Base-by-base conservation (phyloP, 35 echinoderm and acorn worm species). In the Stichopus chloronotus region DNA sequence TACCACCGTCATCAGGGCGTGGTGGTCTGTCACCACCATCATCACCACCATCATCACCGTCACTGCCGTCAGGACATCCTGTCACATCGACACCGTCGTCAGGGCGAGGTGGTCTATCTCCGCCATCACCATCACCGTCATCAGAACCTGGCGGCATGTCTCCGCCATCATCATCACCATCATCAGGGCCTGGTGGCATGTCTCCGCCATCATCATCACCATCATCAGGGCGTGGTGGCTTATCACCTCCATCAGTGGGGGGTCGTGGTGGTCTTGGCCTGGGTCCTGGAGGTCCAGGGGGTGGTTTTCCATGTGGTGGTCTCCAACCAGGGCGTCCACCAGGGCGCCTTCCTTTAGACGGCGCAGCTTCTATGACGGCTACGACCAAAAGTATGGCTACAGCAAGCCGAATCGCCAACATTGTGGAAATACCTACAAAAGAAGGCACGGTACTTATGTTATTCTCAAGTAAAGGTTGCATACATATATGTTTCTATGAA, bases 361-460 rank as follows among this genome's bases (percentile, higher is more conserved):
- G 55, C 19, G 55, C 55, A 13, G 84, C 84, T 24, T 87, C 84
- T 57, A 58, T 87, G 53, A 87, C 9, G 5, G 21, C 84, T 63
- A 57, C 84, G 9, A 63, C 54, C n/a, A 87, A 23, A 12, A 87
- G n/a, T 5, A 87, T 4, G 19, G 58, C 58, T 14, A 87, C 55
- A n/a, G 55, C 84, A n/a, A 87, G 7, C 24, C 84, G 54, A 63
- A 87, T 53, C 17, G 84, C 84, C 56, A 87, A 87, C 84, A 59
- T 87, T 12, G 22, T 65, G 7, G 61, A 19, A 65, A 65, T 65
- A 65, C 61, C 61, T 65, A 19, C 61, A 65, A 19, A 5, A 9
- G 9, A 19, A 65, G 30, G 30, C 3, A 43, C 69, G 13, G 22
- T 72, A 2, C 22, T 72, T 13, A 16, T 72, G 13, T 21, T 72